phyloP scores from a whole-genome alignment of 2,113 vertebrate species.

The Elachura formosa region DNA sequence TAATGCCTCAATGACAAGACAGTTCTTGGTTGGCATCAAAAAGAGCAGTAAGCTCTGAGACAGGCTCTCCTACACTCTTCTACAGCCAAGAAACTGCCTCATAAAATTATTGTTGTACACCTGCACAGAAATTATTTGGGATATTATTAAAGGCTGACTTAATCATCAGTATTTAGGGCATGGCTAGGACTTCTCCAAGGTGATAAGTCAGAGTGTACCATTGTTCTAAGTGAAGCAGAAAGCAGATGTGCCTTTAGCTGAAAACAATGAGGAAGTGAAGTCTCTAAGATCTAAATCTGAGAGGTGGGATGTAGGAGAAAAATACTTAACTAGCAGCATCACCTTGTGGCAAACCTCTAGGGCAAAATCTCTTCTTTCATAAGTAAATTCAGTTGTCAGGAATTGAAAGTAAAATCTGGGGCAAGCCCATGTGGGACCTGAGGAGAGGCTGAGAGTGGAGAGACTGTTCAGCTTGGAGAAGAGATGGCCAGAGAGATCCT shows the following conservation, averaged over 20 bases:
- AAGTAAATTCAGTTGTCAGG: not conserved
- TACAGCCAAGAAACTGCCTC: constrained; percentile 5
- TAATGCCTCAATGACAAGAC: not conserved
- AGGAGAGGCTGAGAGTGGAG: not conserved
- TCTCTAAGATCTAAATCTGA: not conserved
- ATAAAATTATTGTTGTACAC: not conserved
- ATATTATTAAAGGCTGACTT: constrained; percentile 18
- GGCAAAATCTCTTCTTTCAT: not conserved
- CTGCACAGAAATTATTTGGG: not conserved
- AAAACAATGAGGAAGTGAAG: not conserved
- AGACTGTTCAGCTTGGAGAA: not conserved
- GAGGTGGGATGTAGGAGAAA: not conserved
- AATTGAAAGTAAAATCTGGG: not conserved
- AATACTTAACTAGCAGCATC: not conserved
- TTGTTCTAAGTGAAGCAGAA: constrained; percentile 28
- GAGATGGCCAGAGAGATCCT: not conserved
- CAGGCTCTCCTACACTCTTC: not conserved
- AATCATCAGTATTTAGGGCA: constrained; percentile 17
- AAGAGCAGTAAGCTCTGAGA: not conserved
- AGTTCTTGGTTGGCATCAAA: not conserved
- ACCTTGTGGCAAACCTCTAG: not conserved
- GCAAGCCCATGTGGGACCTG: not conserved
- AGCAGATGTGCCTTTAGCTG: constrained; percentile 15
- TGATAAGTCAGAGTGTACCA: constrained; percentile 16
- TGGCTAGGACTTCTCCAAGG: not conserved